These are phyloP conservation scores for Acleris holmiana DNA, from an alignment of 2,888 invertebrate genomes.

Conservation along the genomic window DNA sequence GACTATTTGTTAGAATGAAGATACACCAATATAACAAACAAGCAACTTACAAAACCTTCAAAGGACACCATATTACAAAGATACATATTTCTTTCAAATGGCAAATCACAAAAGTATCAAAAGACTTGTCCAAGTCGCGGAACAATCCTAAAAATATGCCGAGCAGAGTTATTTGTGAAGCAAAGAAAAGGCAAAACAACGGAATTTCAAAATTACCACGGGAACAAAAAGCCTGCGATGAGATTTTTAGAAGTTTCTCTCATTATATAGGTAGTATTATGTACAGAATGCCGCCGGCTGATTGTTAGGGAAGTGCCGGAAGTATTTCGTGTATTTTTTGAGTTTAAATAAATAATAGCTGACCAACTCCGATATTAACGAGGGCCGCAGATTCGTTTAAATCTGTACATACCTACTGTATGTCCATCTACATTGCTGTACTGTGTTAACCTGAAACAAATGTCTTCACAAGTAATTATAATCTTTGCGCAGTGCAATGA, in stretches of 20 bases:
- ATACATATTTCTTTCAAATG: not conserved
- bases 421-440: too few relatives aligned
- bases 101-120: slow-evolving; percentile 12
- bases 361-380: too few relatives aligned
- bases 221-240: slow-evolving; percentile 18
- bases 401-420: too few relatives aligned
- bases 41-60: too few relatives aligned
- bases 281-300: not conserved
- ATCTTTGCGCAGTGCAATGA: too few relatives aligned
- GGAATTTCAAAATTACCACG: slow-evolving; percentile 12
- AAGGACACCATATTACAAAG: too few relatives aligned
- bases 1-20: too few relatives aligned
- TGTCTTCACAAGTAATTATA: too few relatives aligned
- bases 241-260: slow-evolving; percentile 19
- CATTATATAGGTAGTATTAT: slow-evolving; percentile 21
- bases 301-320: not conserved
- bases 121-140: not conserved
- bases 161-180: slow-evolving; percentile 9
- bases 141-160: slow-evolving; percentile 3
- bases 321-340: not conserved
- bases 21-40: too few relatives aligned
- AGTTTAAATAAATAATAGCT: too few relatives aligned
- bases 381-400: too few relatives aligned
- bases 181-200: slow-evolving; percentile 15
- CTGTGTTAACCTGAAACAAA: too few relatives aligned